Evolutionary conservation across 2,888 invertebrate species (phyloP).

Genomic region (Pristionchus maxplancki): DNA sequence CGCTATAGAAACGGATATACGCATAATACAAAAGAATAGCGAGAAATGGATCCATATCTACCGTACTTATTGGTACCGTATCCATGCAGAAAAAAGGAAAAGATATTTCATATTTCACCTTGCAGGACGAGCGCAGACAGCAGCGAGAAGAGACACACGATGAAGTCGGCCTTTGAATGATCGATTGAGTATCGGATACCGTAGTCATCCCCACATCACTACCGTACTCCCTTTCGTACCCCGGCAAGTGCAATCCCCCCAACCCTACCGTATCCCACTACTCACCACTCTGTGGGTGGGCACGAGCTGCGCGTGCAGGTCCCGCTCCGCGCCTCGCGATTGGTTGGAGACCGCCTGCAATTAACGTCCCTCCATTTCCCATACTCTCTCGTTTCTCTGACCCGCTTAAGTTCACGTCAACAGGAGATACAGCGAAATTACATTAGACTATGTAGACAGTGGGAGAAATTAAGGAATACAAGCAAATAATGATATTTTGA

Average conservation of each 20-base stretch:
- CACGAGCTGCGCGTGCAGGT: constrained; percentile 47
- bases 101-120: neutral
- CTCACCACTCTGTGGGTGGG: constrained; percentile 45
- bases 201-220: neutral
- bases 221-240: neutral
- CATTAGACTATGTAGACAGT: no score
- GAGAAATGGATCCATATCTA: no score
- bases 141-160: constrained; percentile 37
- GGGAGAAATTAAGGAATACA: neutral
- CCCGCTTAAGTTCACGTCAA: no score
- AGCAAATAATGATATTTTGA: no score
- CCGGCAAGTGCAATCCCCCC: neutral
- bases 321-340: constrained; percentile 48
- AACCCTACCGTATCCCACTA: neutral
- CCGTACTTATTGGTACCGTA: no score
- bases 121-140: constrained; percentile 7
- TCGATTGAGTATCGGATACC: neutral
- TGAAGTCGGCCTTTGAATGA: constrained; percentile 40
- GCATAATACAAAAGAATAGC: no score
- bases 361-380: neutral
- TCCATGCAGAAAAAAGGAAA: no score
- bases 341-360: constrained; percentile 38
- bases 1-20: neutral
- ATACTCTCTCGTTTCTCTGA: neutral
- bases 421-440: no score